phyloP scores from a whole-genome alignment of 2,113 vertebrate genomes.

The Brienomyrus longianalis region DNA sequence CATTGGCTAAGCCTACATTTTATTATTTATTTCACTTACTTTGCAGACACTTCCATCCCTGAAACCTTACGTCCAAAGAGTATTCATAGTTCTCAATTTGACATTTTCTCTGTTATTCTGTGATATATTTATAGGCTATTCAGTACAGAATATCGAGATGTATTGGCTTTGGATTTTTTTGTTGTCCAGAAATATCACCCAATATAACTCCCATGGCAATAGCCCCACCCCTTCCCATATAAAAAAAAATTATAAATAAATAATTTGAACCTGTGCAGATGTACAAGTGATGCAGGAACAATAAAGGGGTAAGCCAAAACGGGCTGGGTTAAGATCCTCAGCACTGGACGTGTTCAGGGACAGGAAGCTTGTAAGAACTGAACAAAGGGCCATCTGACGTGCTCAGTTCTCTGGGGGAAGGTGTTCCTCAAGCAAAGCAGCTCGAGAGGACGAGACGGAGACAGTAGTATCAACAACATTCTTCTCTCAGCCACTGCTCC shows the following conservation, averaged over 20 bases:
- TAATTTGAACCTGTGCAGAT: background rate
- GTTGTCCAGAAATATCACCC: background rate
- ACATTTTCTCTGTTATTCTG: background rate
- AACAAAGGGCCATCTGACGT: background rate
- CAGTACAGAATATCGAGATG: background rate
- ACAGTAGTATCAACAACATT: background rate
- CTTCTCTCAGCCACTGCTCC: background rate
- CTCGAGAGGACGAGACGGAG: background rate
- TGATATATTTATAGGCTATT: background rate
- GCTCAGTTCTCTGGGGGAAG: background rate
- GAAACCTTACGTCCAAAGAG: background rate
- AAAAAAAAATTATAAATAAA: background rate
- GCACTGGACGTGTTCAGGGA: background rate
- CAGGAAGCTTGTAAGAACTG: background rate
- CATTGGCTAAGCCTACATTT: background rate
- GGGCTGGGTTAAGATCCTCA: background rate
- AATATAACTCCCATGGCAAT: background rate
- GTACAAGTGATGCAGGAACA: background rate
- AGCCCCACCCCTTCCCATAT: background rate
- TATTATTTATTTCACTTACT: background rate
- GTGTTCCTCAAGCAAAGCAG: background rate
- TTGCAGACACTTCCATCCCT: background rate
- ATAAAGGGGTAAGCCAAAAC: background rate
- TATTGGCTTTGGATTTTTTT: background rate
- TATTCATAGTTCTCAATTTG: conserved; percentile 7